Conservation (phyloP, 2,888 invertebrate species). For the Noctua janthina region DNA sequence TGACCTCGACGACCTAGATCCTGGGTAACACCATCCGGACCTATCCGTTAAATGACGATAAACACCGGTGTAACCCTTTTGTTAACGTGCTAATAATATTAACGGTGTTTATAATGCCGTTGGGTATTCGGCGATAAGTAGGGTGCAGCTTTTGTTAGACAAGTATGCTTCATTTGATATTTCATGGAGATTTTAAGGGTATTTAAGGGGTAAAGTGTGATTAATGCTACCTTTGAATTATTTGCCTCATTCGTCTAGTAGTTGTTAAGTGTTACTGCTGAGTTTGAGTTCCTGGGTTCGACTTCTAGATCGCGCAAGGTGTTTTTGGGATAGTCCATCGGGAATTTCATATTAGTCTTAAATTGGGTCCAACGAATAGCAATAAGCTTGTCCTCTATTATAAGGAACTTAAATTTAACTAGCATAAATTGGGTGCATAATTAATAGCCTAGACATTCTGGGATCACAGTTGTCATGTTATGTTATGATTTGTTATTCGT, state of each 20-base stretch:
- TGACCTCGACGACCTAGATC: no score
- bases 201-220: constrained; percentile 5
- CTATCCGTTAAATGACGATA: constrained; percentile 12
- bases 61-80: constrained; percentile 35
- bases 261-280: background rate
- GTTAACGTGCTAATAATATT: constrained; percentile 29
- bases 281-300: background rate
- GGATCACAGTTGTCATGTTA: no score
- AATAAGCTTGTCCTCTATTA: no score
- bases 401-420: no score
- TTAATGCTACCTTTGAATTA: background rate
- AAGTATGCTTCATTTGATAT: constrained; percentile 36
- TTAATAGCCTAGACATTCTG: no score
- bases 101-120: constrained; percentile 26
- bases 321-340: background rate
- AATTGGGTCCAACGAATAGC: background rate
- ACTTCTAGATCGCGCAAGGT: background rate
- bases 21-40: background rate
- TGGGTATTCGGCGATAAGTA: constrained; percentile 32
- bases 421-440: no score
- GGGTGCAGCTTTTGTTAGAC: constrained; percentile 37
- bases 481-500: no score
- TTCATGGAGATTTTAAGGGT: constrained; percentile 40
- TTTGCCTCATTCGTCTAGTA: background rate
- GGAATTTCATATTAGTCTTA: background rate